These are phyloP conservation scores for Sebastes itinus DNA, from an alignment of 2,797 vertebrate genomes.

Conservation along the genomic window DNA sequence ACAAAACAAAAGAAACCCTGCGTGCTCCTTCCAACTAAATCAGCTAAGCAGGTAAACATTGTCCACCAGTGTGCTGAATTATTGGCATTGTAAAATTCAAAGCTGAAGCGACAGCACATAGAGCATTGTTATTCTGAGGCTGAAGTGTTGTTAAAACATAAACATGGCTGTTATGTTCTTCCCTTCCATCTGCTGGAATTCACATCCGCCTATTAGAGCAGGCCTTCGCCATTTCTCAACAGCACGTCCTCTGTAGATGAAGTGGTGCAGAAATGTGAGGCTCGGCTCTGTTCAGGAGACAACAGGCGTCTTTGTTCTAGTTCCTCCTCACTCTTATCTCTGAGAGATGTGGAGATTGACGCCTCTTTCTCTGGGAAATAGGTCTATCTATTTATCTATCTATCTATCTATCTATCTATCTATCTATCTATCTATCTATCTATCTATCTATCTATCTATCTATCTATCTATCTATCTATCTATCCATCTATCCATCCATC, in stretches of 20 bases:
- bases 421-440: neutral
- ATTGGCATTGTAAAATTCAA: conserved; percentile 31
- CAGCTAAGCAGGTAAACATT: conserved; percentile 14
- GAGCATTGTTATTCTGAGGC: neutral
- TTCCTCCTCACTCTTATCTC: conserved; percentile 56
- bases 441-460: neutral
- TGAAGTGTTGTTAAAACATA: conserved; percentile 28
- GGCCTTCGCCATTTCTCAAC: conserved; percentile 40
- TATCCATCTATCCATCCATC: too few relatives aligned
- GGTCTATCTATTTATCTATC: neutral
- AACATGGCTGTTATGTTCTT: conserved; percentile 29
- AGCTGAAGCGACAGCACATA: neutral
- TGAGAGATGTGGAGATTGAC: conserved; percentile 36
- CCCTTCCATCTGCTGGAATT: conserved; percentile 63
- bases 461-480: neutral
- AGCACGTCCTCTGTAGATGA: conserved; percentile 59
- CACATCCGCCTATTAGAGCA: conserved; percentile 30
- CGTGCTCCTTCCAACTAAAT: neutral
- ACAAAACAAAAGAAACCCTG: conserved; percentile 5
- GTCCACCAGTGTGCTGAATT: conserved; percentile 25
- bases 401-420: neutral
- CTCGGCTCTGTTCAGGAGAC: conserved; percentile 29
- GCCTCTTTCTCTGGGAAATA: conserved; percentile 22
- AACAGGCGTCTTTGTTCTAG: conserved; percentile 73
- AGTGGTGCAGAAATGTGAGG: conserved; percentile 62